Percentiles rank a stretch among this genome's conserved stretches.
These are phyloP conservation scores for Halictus rubicundus DNA, from an alignment of 1,140 invertebrate genomes.

Conservation along the genomic window DNA sequence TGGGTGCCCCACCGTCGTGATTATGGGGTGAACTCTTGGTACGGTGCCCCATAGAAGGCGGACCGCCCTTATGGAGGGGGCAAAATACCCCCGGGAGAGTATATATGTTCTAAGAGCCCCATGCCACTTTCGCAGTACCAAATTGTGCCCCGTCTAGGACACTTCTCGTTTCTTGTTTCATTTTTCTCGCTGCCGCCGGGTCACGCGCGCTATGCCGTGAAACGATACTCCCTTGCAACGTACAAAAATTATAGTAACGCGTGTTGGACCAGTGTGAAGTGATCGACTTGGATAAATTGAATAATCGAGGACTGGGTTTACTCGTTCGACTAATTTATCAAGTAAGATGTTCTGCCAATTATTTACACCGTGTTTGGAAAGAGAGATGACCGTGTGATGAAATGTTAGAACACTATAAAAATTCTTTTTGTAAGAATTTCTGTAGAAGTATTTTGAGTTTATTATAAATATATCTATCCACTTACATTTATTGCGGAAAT, in stretches of 20 bases:
- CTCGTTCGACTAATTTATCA: neutral
- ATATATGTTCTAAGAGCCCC: conserved; percentile 74
- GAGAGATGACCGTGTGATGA: no score
- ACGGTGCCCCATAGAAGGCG: conserved; percentile 72
- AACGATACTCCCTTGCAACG: neutral
- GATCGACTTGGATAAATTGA: neutral
- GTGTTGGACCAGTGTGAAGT: neutral
- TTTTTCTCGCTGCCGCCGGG: neutral
- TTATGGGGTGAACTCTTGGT: conserved; percentile 74
- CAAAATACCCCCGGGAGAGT: conserved; percentile 72
- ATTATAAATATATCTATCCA: no score
- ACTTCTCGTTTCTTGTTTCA: conserved; percentile 59
- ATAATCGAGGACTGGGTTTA: neutral
- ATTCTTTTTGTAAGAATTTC: no score
- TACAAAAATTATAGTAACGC: neutral
- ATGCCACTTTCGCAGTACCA: conserved; percentile 74
- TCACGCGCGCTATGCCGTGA: conserved; percentile 28
- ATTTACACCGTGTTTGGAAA: no score
- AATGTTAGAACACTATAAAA: no score
- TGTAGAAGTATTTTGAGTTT: no score
- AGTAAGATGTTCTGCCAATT: neutral
- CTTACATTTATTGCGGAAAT: no score
- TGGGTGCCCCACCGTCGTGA: conserved; percentile 70
- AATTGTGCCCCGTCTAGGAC: conserved; percentile 71
- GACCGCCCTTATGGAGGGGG: conserved; percentile 61